Percentiles rank a stretch among this genome's conserved stretches.
Evolutionary conservation across 2,888 invertebrate species (phyloP).

Genomic region (Andrena flavipes): DNA sequence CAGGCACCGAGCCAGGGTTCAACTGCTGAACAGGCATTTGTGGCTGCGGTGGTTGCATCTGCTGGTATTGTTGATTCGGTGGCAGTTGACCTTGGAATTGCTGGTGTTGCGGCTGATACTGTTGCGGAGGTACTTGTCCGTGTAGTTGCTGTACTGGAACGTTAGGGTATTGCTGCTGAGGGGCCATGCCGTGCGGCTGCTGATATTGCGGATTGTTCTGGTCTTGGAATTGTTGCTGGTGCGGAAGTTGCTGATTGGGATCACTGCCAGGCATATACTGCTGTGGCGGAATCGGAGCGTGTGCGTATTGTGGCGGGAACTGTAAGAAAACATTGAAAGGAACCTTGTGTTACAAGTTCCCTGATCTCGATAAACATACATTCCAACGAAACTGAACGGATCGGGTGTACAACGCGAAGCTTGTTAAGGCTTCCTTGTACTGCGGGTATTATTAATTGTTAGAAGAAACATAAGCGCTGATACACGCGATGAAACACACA

Average conservation of each 20-base stretch:
- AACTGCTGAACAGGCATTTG: conserved; percentile 51
- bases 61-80: conserved; percentile 65
- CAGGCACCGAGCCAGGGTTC: conserved; percentile 59
- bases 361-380: not conserved
- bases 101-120: conserved; percentile 66
- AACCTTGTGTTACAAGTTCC: not conserved
- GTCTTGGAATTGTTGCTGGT: conserved; percentile 68
- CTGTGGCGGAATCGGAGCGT: conserved; percentile 55
- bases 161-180: conserved; percentile 65
- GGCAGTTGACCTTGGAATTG: conserved; percentile 70
- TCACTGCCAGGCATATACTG: conserved; percentile 52
- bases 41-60: conserved; percentile 52
- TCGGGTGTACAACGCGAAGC: not conserved
- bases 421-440: not conserved
- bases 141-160: conserved; percentile 43
- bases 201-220: conserved; percentile 71
- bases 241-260: conserved; percentile 54
- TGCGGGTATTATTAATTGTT: not conserved
- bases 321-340: conserved; percentile 44
- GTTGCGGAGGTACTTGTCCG: conserved; percentile 66
- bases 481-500: not conserved
- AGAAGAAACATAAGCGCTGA: too few relatives aligned
- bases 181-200: conserved; percentile 70
- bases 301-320: conserved; percentile 73
- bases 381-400: not conserved